phyloP scores from a whole-genome alignment of 2,797 vertebrate genomes.

The Ctenochaetus hawaiiensis region DNA sequence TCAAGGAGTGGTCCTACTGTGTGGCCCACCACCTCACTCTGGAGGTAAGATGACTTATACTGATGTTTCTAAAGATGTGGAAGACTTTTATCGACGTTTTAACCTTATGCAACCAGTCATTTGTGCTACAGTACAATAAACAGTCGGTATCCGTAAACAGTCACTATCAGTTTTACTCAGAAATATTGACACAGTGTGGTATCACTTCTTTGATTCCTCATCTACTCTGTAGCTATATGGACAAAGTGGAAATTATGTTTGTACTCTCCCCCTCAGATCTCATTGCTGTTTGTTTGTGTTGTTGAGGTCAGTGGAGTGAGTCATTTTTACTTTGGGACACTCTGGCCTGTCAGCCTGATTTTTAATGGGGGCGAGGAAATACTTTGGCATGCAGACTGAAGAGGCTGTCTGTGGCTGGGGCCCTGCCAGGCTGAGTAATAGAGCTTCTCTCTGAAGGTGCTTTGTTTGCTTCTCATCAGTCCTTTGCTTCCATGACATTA shows the following conservation, averaged over 20 bases:
- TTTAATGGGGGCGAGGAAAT: constrained; percentile 51
- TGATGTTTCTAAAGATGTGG: background rate
- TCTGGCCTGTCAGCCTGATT: constrained; percentile 65
- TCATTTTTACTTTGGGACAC: constrained; percentile 72
- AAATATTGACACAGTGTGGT: background rate
- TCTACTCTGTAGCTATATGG: constrained; percentile 39
- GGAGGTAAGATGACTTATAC: constrained; percentile 87
- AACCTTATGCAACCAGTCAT: background rate
- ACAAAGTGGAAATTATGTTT: constrained; percentile 52
- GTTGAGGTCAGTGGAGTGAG: constrained; percentile 66
- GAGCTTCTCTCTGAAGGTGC: constrained; percentile 66
- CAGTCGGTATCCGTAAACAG: background rate
- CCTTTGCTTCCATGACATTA: constrained; percentile 67
- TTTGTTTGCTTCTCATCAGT: constrained; percentile 67
- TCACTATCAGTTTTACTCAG: constrained; percentile 2
- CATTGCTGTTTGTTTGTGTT: constrained; percentile 59
- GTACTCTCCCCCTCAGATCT: constrained; percentile 34
- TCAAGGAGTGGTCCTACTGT: constrained; percentile 96
- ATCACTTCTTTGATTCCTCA: constrained; percentile 24
- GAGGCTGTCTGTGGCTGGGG: constrained; percentile 57
- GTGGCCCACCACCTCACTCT: constrained; percentile 92
- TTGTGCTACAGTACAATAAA: background rate
- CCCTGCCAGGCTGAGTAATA: constrained; percentile 71
- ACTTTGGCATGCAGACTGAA: constrained; percentile 63
- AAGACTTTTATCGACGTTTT: background rate